Conservation (phyloP, 2,113 vertebrate genomes). For the Zingel zingel region DNA sequence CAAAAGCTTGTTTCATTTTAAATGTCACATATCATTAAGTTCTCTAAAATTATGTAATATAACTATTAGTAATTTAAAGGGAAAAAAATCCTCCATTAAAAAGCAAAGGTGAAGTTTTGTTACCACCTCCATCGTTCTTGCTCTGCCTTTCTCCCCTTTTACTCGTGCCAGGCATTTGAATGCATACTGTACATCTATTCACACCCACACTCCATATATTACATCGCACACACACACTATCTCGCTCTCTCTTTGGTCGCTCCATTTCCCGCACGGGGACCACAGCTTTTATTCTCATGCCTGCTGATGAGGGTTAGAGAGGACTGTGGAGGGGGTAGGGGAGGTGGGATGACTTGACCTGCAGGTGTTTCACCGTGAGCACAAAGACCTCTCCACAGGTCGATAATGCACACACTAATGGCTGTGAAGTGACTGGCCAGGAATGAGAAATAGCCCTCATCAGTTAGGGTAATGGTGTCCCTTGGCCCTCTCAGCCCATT, state of each 20-base stretch:
- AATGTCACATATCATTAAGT: background rate
- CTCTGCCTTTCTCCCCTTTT: constrained; percentile 25
- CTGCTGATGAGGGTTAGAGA: constrained; percentile 77
- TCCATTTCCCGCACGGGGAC: constrained; percentile 48
- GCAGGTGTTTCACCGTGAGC: constrained; percentile 80
- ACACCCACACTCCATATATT: constrained; percentile 51
- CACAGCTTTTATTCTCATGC: constrained; percentile 64
- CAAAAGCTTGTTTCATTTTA: background rate
- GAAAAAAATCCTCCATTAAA: constrained; percentile 2
- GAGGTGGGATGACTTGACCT: constrained; percentile 77
- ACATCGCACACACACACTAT: constrained; percentile 31
- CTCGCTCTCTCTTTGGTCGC: constrained; percentile 33
- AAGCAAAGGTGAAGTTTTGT: constrained; percentile 34
- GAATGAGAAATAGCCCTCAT: constrained; percentile 85
- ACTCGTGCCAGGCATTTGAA: constrained; percentile 12
- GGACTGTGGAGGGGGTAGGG: constrained; percentile 48
- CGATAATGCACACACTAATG: constrained; percentile 84
- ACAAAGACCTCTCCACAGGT: constrained; percentile 78
- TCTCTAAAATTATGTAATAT: background rate
- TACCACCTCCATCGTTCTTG: background rate
- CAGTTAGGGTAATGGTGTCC: constrained; percentile 86
- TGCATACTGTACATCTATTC: constrained; percentile 42
- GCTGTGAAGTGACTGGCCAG: constrained; percentile 78
- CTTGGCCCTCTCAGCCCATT: constrained; percentile 80
- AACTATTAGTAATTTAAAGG: background rate